Percentiles rank a stretch among this genome's conserved stretches.
Evolutionary conservation across 2,113 vertebrate species (phyloP).

Genomic region (Callaeas wilsoni): DNA sequence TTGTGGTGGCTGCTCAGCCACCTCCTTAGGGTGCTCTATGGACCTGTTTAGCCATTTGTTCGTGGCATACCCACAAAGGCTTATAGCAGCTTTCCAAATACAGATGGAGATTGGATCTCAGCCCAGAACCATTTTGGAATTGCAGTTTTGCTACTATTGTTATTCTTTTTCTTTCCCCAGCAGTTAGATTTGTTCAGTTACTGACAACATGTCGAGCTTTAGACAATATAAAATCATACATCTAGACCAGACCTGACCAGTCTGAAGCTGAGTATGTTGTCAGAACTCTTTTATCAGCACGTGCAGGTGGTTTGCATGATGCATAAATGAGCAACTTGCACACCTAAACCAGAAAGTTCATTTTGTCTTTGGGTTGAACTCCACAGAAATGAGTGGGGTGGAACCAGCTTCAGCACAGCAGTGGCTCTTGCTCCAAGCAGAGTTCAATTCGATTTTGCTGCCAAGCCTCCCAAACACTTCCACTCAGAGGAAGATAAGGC

Average conservation of each 20-base stretch:
- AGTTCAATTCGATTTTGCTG: not conserved
- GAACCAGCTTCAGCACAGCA: not conserved
- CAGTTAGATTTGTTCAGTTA: not conserved
- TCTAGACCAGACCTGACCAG: not conserved
- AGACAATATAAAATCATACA: not conserved
- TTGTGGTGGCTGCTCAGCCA: not conserved
- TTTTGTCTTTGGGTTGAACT: not conserved
- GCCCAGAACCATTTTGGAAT: slow-evolving; percentile 29
- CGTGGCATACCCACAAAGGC: not conserved
- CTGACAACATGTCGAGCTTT: not conserved
- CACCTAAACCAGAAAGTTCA: not conserved
- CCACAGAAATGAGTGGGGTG: not conserved
- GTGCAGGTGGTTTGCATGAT: not conserved
- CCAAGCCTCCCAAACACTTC: not conserved
- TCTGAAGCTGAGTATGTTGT: not conserved
- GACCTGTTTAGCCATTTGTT: not conserved
- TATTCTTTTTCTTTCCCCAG: not conserved
- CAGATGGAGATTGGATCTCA: slow-evolving; percentile 31
- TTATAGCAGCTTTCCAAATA: not conserved
- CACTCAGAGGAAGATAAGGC: not conserved
- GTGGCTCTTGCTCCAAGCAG: not conserved
- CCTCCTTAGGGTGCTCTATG: not conserved
- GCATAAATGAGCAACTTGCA: not conserved
- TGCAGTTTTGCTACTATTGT: not conserved
- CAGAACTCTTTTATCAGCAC: not conserved